Conservation (phyloP, 2,113 vertebrate genomes). For the Corythoichthys intestinalis region DNA sequence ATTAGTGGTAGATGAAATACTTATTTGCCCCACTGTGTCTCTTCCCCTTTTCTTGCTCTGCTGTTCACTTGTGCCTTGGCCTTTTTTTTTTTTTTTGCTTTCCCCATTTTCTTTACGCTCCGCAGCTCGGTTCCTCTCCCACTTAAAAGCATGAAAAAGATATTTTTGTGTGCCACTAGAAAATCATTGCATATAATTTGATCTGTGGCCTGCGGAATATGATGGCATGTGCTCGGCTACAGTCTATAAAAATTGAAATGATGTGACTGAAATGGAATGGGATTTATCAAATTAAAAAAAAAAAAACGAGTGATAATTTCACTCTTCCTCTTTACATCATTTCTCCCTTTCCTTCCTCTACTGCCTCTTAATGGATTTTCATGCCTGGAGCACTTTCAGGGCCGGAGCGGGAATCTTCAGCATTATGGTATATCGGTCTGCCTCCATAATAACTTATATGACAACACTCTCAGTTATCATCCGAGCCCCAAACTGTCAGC, state of each 20-base stretch:
- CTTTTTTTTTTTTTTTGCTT: not conserved
- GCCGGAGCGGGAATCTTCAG: slow-evolving; percentile 31
- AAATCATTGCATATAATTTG: slow-evolving; percentile 30
- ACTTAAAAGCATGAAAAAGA: slow-evolving; percentile 10
- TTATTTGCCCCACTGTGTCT: slow-evolving; percentile 5
- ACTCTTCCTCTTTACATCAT: slow-evolving; percentile 36
- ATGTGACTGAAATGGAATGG: slow-evolving; percentile 37
- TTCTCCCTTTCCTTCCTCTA: slow-evolving; percentile 30
- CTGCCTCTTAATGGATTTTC: slow-evolving; percentile 58
- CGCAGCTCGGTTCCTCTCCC: slow-evolving; percentile 1
- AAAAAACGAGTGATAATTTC: slow-evolving; percentile 27
- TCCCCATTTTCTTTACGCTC: not conserved
- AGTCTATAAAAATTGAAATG: slow-evolving; percentile 30
- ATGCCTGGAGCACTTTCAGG: slow-evolving; percentile 53
- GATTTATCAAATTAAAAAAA: slow-evolving; percentile 44
- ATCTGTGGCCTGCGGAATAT: slow-evolving; percentile 23
- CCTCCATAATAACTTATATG: slow-evolving; percentile 55
- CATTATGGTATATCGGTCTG: slow-evolving; percentile 49
- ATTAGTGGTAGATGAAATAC: too few species aligned
- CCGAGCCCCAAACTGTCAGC: slow-evolving; percentile 50
- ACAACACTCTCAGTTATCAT: slow-evolving; percentile 52
- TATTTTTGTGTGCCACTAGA: slow-evolving; percentile 12
- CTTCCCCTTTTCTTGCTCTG: slow-evolving; percentile 24
- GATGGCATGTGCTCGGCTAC: slow-evolving; percentile 10
- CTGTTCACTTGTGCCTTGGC: slow-evolving; percentile 14